Base-by-base conservation (phyloP, 2,888 invertebrate species). In the Sarcophaga subvicina region DNA sequence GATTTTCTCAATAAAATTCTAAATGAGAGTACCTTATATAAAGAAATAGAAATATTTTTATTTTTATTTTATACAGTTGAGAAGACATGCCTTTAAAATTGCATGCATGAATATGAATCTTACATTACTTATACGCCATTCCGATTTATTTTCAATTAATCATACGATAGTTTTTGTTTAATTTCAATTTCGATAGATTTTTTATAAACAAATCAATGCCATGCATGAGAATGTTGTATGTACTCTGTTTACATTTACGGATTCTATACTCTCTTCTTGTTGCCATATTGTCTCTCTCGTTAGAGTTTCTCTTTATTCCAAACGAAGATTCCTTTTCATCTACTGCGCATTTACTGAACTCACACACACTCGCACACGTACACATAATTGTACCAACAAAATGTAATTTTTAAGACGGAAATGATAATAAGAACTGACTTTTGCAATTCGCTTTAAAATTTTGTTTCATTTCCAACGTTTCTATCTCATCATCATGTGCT, bases 301-400 rank as follows among this genome's bases (percentile, higher is more conserved):
- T 20, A 17, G 45, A n/a, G 20, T 64, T 20, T 75, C 45, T 27
- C 14, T 62, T 4, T 37, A 37, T 54, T 60, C 12, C 3, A 14
- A 54, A 10, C 27, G 62, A 12, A 47, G 14, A 49, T 17, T 83
- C 49, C 37, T 60, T 78, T 62, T 45, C 10, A n/a, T 22, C 83
- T 63, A 76, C 11, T 83, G 86, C 86, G 83, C 83, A 86, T 59
- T 72, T 77, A 27, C 5, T 17, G 17, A 25, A 64, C 60, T 2
- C 22, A 60, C 25, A 75, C 11, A 64, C 12, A 20, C 12, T 47
- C 27, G 70, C 20, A 45, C 45, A 49, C 6, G 66, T 20, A 54
- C 64, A 37, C 14, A 17, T 66, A 37, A 37, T 37, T 37, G 8
- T 8, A 37, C 37, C 37, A 37, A 37, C 8, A 37, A 37, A 37